These are phyloP conservation scores for Heliothis virescens DNA, from an alignment of 1,140 invertebrate genomes.

Conservation along the genomic window DNA sequence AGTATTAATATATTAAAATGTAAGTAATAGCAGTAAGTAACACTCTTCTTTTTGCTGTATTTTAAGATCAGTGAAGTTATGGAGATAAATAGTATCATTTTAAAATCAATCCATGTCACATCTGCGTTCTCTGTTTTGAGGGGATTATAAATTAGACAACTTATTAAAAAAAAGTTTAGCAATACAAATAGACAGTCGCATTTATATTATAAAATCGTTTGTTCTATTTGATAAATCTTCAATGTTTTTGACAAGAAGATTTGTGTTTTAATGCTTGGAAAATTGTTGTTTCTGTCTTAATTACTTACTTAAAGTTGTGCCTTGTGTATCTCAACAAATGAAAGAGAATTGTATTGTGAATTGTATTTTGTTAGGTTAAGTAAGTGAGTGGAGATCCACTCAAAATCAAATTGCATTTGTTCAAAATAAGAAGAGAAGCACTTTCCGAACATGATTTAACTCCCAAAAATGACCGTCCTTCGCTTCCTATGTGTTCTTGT, in stretches of 20 bases:
- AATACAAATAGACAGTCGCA: neutral
- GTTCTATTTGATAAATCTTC: constrained; percentile 23
- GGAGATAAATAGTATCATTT: neutral
- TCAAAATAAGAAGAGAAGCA: too few relatives aligned
- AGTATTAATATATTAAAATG: too few relatives aligned
- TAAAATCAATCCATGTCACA: neutral
- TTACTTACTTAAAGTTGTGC: neutral
- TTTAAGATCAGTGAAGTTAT: neutral
- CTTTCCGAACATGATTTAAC: too few relatives aligned
- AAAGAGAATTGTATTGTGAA: neutral
- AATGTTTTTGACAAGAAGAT: constrained; percentile 27
- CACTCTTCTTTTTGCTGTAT: too few relatives aligned
- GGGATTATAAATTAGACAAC: too few relatives aligned
- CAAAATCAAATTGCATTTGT: too few relatives aligned
- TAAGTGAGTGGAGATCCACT: too few relatives aligned
- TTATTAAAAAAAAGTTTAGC: constrained; percentile 68
- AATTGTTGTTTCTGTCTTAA: neutral
- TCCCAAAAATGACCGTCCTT: too few relatives aligned
- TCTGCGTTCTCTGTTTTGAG: too few relatives aligned
- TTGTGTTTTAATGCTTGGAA: neutral
- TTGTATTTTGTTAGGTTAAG: neutral
- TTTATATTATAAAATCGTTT: constrained; percentile 62
- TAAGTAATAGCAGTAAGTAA: too few relatives aligned
- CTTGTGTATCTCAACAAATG: neutral
- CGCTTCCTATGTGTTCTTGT: too few relatives aligned